These are phyloP conservation scores for Silurus glanis DNA, from an alignment of 2,113 vertebrate genomes.

Conservation along the genomic window DNA sequence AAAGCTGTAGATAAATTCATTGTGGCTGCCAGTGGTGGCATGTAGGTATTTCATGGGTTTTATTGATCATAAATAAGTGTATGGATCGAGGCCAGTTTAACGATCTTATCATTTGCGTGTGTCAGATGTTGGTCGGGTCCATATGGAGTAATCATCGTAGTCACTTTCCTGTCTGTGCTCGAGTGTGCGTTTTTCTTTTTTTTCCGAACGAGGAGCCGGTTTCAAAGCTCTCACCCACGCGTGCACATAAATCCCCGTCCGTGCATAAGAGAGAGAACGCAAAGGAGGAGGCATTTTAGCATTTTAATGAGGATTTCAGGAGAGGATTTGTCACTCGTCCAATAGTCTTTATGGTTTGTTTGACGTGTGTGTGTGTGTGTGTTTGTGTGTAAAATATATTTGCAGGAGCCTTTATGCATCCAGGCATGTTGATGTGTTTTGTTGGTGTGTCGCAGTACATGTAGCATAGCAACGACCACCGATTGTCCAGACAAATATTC, in stretches of 20 bases:
- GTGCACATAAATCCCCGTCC: neutral
- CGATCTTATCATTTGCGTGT: slow-evolving; percentile 9
- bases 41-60: neutral
- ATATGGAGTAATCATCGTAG: neutral
- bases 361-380: neutral
- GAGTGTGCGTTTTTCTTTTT: neutral
- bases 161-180: neutral
- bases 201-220: neutral
- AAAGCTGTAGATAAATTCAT: slow-evolving; percentile 5
- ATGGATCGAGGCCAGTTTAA: neutral
- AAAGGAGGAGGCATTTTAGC: slow-evolving; percentile 1
- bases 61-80: slow-evolving; percentile 6
- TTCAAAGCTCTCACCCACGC: slow-evolving; percentile 17
- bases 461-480: slow-evolving; percentile 45
- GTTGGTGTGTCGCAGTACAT: slow-evolving; percentile 19
- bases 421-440: slow-evolving; percentile 27
- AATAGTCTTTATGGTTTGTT: slow-evolving; percentile 21
- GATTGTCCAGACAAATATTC: slow-evolving; percentile 45
- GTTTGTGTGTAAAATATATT: slow-evolving; percentile 3
- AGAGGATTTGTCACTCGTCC: slow-evolving; percentile 17
- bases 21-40: neutral
- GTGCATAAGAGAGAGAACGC: neutral
- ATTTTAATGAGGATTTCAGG: slow-evolving; percentile 34
- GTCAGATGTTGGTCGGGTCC: neutral
- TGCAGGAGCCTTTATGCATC: slow-evolving; percentile 3